A percentile compares a stretch with the other conserved stretches of the same genome.
phyloP scores from a whole-genome alignment of 2,113 vertebrate species.

The Oreocharis arfaki region DNA sequence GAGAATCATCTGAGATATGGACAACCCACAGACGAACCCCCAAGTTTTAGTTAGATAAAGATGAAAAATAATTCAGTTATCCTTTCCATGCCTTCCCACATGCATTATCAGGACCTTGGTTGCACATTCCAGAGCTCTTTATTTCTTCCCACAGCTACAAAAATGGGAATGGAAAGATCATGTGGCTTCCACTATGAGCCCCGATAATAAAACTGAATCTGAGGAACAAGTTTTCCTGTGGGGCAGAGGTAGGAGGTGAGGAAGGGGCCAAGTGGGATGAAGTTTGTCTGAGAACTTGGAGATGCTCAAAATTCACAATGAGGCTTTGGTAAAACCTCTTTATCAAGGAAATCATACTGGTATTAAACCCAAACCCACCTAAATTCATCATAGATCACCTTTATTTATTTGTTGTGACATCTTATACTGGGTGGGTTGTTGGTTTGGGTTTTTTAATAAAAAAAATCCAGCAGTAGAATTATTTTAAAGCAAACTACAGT shows the following conservation, averaged over 20 bases:
- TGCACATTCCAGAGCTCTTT: not conserved
- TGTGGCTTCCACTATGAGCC: not conserved
- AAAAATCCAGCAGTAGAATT: not conserved
- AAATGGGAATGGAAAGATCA: not conserved
- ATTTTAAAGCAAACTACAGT: not conserved
- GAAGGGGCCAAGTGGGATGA: not conserved
- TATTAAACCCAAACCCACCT: not conserved
- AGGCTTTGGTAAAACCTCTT: not conserved
- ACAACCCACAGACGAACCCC: not conserved
- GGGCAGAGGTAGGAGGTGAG: not conserved
- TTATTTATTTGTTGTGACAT: not conserved
- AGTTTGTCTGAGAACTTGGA: not conserved
- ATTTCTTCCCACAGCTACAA: not conserved
- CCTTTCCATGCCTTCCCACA: not conserved
- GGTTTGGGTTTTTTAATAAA: not conserved
- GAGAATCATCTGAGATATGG: fast-evolving
- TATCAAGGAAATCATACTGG: not conserved
- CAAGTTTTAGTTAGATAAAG: not conserved
- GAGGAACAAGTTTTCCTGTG: not conserved
- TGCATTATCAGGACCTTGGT: not conserved
- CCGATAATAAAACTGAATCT: not conserved
- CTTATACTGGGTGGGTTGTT: not conserved
- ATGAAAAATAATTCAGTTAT: not conserved
- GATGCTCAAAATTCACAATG: not conserved
- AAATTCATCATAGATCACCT: not conserved